These are phyloP conservation scores for Altica lythri DNA, from an alignment of 2,888 invertebrate genomes.

Conservation along the genomic window DNA sequence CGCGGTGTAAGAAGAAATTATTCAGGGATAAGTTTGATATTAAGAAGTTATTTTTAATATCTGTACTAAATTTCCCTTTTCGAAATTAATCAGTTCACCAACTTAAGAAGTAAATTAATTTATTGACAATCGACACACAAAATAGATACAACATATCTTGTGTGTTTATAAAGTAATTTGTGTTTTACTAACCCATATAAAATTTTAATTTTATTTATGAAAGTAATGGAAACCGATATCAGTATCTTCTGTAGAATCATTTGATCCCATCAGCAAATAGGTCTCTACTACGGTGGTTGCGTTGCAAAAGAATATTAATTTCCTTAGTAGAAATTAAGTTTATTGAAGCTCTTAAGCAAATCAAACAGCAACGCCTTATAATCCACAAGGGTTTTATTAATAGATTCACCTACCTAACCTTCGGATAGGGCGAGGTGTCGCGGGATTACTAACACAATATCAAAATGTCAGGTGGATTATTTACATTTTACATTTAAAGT, in stretches of 20 bases:
- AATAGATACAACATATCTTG: too few species aligned
- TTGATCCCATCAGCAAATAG: slow-evolving; percentile 54
- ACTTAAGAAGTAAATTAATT: too few species aligned
- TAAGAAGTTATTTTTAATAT: too few species aligned
- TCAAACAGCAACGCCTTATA: slow-evolving; percentile 53
- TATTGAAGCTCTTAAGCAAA: slow-evolving; percentile 56
- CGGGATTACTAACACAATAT: too few species aligned
- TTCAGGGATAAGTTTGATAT: slow-evolving; percentile 16
- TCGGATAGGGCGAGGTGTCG: slow-evolving; percentile 46
- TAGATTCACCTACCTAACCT: slow-evolving; percentile 43
- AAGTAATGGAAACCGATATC: neutral
- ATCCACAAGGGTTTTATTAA: slow-evolving; percentile 46
- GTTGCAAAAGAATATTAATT: slow-evolving; percentile 52
- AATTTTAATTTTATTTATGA: too few species aligned
- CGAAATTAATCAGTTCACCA: too few species aligned
- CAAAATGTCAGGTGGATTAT: too few species aligned
- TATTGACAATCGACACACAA: too few species aligned
- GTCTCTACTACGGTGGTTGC: slow-evolving; percentile 29
- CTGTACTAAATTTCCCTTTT: too few species aligned
- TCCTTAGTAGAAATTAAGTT: slow-evolving; percentile 55
- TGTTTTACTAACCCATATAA: too few species aligned
- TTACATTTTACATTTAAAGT: too few species aligned
- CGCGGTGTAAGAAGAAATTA: slow-evolving; percentile 13
- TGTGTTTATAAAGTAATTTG: too few species aligned
- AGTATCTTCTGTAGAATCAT: slow-evolving; percentile 36